A percentile compares a stretch with the other conserved stretches of the same genome.
These are phyloP conservation scores for Eudemis profundana DNA, from an alignment of 2,888 invertebrate species.

Conservation along the genomic window DNA sequence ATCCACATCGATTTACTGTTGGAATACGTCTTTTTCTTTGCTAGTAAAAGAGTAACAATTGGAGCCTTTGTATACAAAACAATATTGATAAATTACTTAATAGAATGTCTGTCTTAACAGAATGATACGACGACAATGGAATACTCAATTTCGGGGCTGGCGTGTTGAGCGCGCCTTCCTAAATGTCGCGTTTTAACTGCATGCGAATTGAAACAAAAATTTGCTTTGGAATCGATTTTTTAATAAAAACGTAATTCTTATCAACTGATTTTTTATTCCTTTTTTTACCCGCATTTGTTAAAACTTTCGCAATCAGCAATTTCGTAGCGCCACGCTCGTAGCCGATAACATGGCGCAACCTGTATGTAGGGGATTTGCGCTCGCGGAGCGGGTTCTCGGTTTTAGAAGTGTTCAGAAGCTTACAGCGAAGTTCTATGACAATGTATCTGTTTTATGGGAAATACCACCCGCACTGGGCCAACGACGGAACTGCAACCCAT, in stretches of 20 bases:
- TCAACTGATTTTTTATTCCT: constrained; percentile 51
- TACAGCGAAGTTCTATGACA: too few species aligned
- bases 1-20: constrained; percentile 55
- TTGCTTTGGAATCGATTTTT: constrained; percentile 82
- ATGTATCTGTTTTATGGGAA: too few species aligned
- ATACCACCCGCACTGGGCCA: too few species aligned
- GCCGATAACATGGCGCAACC: too few species aligned
- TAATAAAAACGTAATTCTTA: constrained; percentile 75
- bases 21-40: not conserved
- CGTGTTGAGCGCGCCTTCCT: not conserved
- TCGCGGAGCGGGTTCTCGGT: too few species aligned
- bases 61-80: not conserved
- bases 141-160: not conserved
- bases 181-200: constrained; percentile 76
- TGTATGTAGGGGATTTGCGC: too few species aligned
- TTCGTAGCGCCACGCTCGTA: too few species aligned
- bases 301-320: too few species aligned
- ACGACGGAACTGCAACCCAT: too few species aligned
- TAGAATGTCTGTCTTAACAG: too few species aligned
- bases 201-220: constrained; percentile 74
- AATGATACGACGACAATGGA: not conserved
- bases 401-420: too few species aligned
- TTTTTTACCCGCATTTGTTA: not conserved
- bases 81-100: too few species aligned
- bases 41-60: not conserved